These are phyloP conservation scores for Muscicapa adusta DNA, from an alignment of 2,113 vertebrate genomes.

Conservation along the genomic window DNA sequence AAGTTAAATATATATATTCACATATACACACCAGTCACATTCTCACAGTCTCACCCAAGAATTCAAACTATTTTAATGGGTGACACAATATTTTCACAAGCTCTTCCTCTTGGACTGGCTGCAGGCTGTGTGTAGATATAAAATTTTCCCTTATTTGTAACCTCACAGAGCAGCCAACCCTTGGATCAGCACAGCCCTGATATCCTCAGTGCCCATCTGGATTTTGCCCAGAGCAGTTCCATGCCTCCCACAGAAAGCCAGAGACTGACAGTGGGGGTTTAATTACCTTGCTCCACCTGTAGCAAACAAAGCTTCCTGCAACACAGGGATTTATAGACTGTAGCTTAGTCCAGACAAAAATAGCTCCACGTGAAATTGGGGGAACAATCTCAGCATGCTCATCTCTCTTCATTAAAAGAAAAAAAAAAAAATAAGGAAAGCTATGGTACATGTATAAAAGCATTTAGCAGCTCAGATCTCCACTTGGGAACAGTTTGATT, in stretches of 20 bases:
- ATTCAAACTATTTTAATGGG: background rate
- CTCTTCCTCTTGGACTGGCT: background rate
- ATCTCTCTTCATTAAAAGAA: background rate
- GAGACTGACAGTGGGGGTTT: background rate
- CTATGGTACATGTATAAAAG: background rate
- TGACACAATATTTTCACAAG: background rate
- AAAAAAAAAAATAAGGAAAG: background rate
- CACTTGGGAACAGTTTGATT: background rate
- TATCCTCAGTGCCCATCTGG: background rate
- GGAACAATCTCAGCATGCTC: background rate
- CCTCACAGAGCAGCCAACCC: background rate
- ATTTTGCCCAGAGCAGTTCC: background rate
- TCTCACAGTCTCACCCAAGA: background rate
- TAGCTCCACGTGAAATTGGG: background rate
- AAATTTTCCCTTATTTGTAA: background rate
- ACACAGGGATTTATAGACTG: background rate
- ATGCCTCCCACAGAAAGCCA: background rate
- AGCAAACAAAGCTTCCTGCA: background rate
- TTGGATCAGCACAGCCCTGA: background rate
- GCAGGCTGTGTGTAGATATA: background rate
- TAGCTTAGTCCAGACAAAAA: background rate
- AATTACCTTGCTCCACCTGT: background rate
- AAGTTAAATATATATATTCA: background rate
- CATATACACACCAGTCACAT: background rate
- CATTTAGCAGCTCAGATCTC: background rate